Evolutionary conservation across 2,888 invertebrate genomes (phyloP), one percentile per base, ranked within the genome.

Genomic region (Tholera decimalis): DNA sequence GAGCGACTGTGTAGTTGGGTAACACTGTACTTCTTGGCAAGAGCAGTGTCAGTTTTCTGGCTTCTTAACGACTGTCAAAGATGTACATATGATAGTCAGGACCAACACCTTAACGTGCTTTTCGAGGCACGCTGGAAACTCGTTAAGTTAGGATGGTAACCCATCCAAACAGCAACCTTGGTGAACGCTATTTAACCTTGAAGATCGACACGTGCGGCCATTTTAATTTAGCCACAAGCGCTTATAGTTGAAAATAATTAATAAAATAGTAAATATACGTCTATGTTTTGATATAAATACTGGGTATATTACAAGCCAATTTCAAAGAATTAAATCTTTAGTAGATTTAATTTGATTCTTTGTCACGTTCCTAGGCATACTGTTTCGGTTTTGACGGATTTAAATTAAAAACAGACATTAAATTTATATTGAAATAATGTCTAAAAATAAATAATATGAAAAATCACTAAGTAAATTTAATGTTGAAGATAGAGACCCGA

Each of bases 281-380:
- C 39, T n/a, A 15, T 13, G 20, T 26, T 58, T 30, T 30, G 0
- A n/a, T 37, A 26, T 9, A 41, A 57, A 57, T 57, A 24, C 28
- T 20, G 28, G 8, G 13, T 22, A 9, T 39, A 39, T 26, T 46
- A 20, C 4, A 39, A 65, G n/a, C 18, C 22, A 60, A 44, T 65
- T 69, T 68, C 24, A 28, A 18, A 43, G 41, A 41, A 18, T 41
- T 15, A 9, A 35, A 20, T 44, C 18, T 57, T 28, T 33, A 15
- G 26, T 28, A 28, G 58, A n/a, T 2, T 22, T 59, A 69, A 64
- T 69, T 69, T 22, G 24, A 58, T 63, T 35, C 11, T 26, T 28
- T 22, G 68, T 33, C 26, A 30, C 53, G 30, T 15, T 3, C 20
- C 20, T 8, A 18, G 30, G n/a, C 15, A 30, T 22, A 28, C 28